Evolutionary conservation across 2,113 vertebrate genomes (phyloP).

Genomic region (Parus major): DNA sequence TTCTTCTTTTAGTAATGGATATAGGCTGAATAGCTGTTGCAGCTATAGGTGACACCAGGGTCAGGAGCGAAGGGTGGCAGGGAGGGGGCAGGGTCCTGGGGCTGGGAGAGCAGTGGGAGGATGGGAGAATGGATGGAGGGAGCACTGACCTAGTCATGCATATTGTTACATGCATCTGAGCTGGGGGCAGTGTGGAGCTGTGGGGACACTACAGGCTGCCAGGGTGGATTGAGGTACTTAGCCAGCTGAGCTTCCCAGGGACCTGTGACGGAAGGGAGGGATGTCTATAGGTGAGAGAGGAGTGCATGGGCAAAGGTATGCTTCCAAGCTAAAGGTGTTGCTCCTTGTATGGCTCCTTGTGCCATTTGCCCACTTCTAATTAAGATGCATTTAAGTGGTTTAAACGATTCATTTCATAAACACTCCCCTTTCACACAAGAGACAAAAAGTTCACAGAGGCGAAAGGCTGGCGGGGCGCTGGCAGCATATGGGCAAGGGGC

Average conservation of each 20-base stretch:
- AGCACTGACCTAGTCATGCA: neutral
- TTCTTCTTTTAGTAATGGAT: slow-evolving; percentile 39
- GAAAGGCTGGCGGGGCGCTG: slow-evolving; percentile 48
- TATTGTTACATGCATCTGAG: fast-evolving
- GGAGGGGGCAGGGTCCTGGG: neutral
- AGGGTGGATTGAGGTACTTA: fast-evolving
- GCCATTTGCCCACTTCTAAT: neutral
- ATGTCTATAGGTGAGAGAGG: neutral
- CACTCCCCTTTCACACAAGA: neutral
- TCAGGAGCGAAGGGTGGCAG: neutral
- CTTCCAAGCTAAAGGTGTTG: neutral
- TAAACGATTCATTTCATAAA: slow-evolving; percentile 5
- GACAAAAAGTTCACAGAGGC: slow-evolving; percentile 60
- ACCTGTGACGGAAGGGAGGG: neutral
- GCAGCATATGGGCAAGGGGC: neutral
- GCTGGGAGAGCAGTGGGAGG: neutral
- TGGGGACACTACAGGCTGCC: neutral
- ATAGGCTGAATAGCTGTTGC: slow-evolving; percentile 33
- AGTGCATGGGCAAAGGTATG: neutral
- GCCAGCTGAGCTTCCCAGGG: neutral
- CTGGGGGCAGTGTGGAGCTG: neutral
- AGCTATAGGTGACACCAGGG: slow-evolving; percentile 24
- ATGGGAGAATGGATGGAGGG: neutral
- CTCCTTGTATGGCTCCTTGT: neutral
- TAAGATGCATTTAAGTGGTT: slow-evolving; percentile 22